Conservation (phyloP, 1,140 invertebrate species). For the Pygmarrhopalites habei region DNA sequence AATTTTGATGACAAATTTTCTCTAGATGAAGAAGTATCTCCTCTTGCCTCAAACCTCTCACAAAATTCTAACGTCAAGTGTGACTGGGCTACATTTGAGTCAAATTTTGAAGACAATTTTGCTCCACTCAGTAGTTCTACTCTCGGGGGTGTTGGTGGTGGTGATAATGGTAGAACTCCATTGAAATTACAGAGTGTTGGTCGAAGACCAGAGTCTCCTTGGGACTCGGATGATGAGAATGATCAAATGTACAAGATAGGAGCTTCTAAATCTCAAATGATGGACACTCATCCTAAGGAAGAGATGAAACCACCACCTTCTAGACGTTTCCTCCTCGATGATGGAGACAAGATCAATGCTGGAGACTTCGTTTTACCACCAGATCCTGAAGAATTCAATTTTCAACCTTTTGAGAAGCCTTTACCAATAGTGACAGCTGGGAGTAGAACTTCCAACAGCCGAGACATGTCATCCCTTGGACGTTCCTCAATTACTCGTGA, state of each 20-base stretch:
- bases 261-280: not conserved
- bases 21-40: slow-evolving; percentile 31
- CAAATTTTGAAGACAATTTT: slow-evolving; percentile 37
- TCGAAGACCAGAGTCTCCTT: slow-evolving; percentile 24
- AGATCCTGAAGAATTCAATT: slow-evolving; percentile 31
- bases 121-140: not conserved
- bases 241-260: not conserved
- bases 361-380: not conserved
- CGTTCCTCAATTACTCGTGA: slow-evolving; percentile 5
- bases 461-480: slow-evolving; percentile 8
- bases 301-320: not conserved
- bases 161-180: no score
- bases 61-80: slow-evolving; percentile 13
- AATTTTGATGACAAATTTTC: slow-evolving; percentile 24
- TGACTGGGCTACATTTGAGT: slow-evolving; percentile 39
- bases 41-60: not conserved
- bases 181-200: slow-evolving; percentile 12
- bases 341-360: no score
- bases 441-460: slow-evolving; percentile 9
- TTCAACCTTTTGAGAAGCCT: slow-evolving; percentile 35
- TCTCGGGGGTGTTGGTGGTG: no score
- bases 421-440: slow-evolving; percentile 9
- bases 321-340: no score
- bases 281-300: not conserved
- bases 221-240: slow-evolving; percentile 30